phyloP scores from a whole-genome alignment of 2,888 invertebrate genomes.

The Drosophila prostipennis region DNA sequence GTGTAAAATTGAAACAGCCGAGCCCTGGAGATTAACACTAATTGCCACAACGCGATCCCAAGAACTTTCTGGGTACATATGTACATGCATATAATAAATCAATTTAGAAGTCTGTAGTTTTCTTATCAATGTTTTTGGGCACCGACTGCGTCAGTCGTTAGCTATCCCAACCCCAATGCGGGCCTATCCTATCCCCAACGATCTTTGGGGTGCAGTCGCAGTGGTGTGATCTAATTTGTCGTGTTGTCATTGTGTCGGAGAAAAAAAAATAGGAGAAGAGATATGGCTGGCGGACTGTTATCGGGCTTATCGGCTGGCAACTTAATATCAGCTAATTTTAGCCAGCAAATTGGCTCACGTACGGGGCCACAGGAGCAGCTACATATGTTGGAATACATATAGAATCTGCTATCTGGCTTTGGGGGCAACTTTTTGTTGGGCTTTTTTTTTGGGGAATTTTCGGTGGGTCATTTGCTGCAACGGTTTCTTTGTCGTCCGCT shows the following conservation, averaged over 20 bases:
- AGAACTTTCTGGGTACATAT: conserved; percentile 9
- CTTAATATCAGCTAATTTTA: conserved; percentile 34
- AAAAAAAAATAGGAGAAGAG: background rate
- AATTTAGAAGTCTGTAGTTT: conserved; percentile 39
- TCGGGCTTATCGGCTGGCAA: conserved; percentile 33
- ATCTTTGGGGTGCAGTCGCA: conserved; percentile 24
- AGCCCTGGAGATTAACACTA: conserved; percentile 20
- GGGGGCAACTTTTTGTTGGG: background rate
- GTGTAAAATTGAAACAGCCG: conserved; percentile 35
- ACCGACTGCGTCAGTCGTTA: conserved; percentile 46
- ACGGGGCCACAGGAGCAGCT: background rate
- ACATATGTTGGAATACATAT: background rate
- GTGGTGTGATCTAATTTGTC: conserved; percentile 40
- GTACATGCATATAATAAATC: conserved; percentile 29
- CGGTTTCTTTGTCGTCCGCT: conserved; percentile 22
- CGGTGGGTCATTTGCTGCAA: conserved; percentile 11
- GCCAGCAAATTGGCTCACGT: conserved; percentile 10
- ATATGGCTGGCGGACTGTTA: conserved; percentile 17
- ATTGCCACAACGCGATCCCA: conserved; percentile 15
- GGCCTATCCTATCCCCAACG: background rate
- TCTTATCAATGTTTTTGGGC: conserved; percentile 29
- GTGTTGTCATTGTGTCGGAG: conserved; percentile 21
- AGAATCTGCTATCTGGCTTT: background rate
- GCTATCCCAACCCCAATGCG: background rate
- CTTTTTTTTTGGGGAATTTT: background rate